phyloP scores from a whole-genome alignment of 2,797 vertebrate genomes.

The Mastacembelus armatus region DNA sequence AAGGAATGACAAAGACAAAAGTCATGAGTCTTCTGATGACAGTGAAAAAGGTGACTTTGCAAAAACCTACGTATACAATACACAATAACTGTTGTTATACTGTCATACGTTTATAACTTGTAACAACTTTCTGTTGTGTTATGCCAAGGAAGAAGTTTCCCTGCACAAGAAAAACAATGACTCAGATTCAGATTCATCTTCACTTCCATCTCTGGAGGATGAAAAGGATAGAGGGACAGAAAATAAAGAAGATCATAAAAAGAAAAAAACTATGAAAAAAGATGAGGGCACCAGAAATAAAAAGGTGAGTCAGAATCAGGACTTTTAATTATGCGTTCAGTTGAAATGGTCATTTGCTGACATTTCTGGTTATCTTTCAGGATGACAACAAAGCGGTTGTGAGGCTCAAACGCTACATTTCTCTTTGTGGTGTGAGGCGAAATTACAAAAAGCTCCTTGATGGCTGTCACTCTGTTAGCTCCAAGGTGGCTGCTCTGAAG shows the following conservation, averaged over 20 bases:
- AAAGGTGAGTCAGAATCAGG: constrained; percentile 64
- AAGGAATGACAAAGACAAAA: constrained; percentile 14
- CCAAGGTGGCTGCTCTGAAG: constrained; percentile 82
- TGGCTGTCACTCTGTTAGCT: constrained; percentile 76
- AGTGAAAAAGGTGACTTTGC: constrained; percentile 53
- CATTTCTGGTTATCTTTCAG: constrained; percentile 41
- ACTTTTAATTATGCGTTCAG: too few species aligned
- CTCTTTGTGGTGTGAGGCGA: constrained; percentile 84
- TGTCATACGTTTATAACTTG: not conserved
- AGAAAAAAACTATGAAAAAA: constrained; percentile 51
- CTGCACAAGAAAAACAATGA: constrained; percentile 23
- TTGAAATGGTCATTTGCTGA: too few species aligned
- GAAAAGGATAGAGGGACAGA: constrained; percentile 36
- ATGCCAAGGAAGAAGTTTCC: constrained; percentile 33
- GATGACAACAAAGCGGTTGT: constrained; percentile 77
- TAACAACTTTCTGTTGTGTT: constrained; percentile 5
- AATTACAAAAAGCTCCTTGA: constrained; percentile 90
- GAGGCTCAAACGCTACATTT: constrained; percentile 88
- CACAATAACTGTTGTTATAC: too few species aligned
- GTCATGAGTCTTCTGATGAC: constrained; percentile 34
- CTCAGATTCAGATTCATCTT: constrained; percentile 79
- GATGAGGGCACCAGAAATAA: constrained; percentile 27
- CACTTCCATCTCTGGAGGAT: constrained; percentile 77
- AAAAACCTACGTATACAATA: too few species aligned
- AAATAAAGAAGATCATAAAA: constrained; percentile 32